phyloP scores from a whole-genome alignment of 2,888 invertebrate species.

The Vannuccia rotundouncinata region DNA sequence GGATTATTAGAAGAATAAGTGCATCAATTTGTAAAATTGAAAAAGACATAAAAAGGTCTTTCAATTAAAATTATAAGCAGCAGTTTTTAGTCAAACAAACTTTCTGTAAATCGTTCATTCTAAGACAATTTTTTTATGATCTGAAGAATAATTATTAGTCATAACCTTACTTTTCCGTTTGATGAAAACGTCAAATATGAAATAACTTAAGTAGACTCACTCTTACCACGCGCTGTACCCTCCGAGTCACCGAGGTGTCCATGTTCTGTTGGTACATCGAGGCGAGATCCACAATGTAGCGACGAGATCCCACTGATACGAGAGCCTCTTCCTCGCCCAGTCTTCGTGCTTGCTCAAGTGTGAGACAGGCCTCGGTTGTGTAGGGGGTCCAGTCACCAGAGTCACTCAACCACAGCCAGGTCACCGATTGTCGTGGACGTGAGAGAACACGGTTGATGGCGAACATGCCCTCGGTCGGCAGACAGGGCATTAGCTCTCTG shows the following conservation, averaged over 20 bases:
- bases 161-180: too few species aligned
- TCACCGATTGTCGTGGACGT: constrained; percentile 62
- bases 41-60: too few species aligned
- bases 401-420: constrained; percentile 97
- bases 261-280: constrained; percentile 98
- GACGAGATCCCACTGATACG: constrained; percentile 79
- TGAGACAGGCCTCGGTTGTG: constrained; percentile 60
- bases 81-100: too few species aligned
- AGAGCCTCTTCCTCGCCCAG: constrained; percentile 91
- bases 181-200: too few species aligned
- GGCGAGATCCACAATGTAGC: constrained; percentile 89
- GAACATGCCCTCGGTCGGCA: constrained; percentile 90
- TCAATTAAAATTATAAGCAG: too few species aligned
- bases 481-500: constrained; percentile 85
- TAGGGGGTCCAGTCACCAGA: constrained; percentile 82
- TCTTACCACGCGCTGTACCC: constrained; percentile 65
- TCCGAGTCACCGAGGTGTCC: constrained; percentile 85
- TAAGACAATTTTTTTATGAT: too few species aligned
- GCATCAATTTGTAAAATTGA: too few species aligned
- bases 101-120: too few species aligned
- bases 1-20: too few species aligned
- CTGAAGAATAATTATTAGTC: too few species aligned
- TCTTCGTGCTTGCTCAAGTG: constrained; percentile 69
- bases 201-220: too few species aligned
- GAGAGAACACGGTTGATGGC: constrained; percentile 75